These are phyloP conservation scores for Pleuronectes platessa DNA, from an alignment of 2,113 vertebrate genomes.

Conservation along the genomic window DNA sequence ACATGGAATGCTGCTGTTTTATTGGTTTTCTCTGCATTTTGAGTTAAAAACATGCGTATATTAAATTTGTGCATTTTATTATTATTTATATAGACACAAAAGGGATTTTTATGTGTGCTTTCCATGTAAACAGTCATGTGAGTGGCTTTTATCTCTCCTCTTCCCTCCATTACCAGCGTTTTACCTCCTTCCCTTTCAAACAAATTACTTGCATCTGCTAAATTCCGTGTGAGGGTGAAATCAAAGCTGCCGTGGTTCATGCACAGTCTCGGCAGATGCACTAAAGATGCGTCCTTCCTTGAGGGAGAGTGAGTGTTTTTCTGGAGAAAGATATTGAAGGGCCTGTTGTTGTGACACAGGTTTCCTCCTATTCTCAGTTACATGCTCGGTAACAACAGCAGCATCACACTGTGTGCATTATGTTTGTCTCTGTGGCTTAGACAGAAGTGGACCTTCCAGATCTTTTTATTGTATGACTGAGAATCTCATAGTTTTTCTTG, in stretches of 20 bases:
- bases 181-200: constrained; percentile 54
- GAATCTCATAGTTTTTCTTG: neutral
- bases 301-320: constrained; percentile 33
- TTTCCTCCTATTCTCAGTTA: constrained; percentile 25
- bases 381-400: neutral
- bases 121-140: constrained; percentile 3
- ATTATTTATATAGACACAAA: neutral
- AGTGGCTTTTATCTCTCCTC: constrained; percentile 55
- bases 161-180: constrained; percentile 58
- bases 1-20: too few species aligned
- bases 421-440: neutral
- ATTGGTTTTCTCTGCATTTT: too few species aligned
- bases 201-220: constrained; percentile 63
- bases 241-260: constrained; percentile 43
- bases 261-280: constrained; percentile 54
- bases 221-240: constrained; percentile 47
- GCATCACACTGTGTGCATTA: neutral
- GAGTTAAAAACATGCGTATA: neutral
- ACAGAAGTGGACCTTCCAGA: too few species aligned
- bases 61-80: neutral
- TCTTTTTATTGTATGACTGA: neutral
- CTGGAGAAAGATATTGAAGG: neutral
- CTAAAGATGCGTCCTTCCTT: constrained; percentile 30
- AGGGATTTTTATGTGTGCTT: constrained; percentile 19
- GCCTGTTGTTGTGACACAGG: constrained; percentile 37